Base-by-base conservation (phyloP, 2,113 vertebrate species). In the Porphyrio hochstetteri region DNA sequence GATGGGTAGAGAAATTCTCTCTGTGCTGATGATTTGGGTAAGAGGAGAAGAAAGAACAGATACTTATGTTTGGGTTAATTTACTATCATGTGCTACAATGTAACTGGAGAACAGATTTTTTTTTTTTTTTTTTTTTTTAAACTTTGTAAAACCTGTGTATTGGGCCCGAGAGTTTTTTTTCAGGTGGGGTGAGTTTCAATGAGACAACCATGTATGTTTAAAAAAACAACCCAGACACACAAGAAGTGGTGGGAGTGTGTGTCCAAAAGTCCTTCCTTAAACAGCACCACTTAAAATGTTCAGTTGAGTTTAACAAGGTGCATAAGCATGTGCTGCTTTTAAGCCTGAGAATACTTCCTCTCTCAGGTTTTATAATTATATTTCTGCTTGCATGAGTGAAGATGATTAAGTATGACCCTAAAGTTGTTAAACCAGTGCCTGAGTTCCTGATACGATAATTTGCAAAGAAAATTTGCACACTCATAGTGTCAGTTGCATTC, bases 401-500 rank as follows among this genome's bases (percentile, higher is more conserved):
- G 80, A 56, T 72, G 77, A 86, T 88, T 80, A 91, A 80, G 25
- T 36, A 21, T 86, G 83, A 68, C 84, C 84, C 76, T 89, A 8
- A 74, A 52, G 81, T 93, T 91, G 64, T 89, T 91, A 92, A 92
- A 80, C 40, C 40, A 38, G 59, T 68, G 71, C 63, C 71, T 20
- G 70, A 61, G 31, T 79, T 93, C 67, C 48, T 85, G 57, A 79
- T 89, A 28, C 0, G 4, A 50, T 50, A n/a, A 89, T 89, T 78
- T 89, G 77, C 84, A 89, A 92, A 75, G 38, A 78, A 74, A 89
- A 87, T 71, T 74, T 89, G 52, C 61, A 75, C 91, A 87, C 52
- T 78, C 29, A 12, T 84, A 7, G 52, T 69, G 40, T 83, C 52
- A 42, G 23, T 90, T 89, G 21, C 19, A 3, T 95, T 94, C 36